Base-by-base conservation (phyloP, 1,140 invertebrate species). In the Cecropterus lyciades region DNA sequence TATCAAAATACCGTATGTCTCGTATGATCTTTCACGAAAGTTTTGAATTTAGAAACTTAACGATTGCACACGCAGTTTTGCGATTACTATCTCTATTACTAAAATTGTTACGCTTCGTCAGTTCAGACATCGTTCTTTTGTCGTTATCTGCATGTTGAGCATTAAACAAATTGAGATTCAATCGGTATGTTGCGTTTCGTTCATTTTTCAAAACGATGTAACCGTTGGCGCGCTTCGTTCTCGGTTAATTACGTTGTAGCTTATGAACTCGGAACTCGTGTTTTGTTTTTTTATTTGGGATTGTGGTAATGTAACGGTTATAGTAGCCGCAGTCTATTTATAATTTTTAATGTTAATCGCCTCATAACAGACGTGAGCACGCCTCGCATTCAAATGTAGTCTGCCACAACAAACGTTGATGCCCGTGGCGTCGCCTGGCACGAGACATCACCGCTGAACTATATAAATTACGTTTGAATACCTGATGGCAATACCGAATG, bases 11-110 rank as follows among this genome's bases (percentile, higher is more conserved):
- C 30, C 5, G 20, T 20, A 5, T 20, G 20, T 48, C n/a, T 51
- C 11, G 27, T 30, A 9, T 53, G 51, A 53, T 52, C 49, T 52
- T 52, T 40, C 16, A 49, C 59, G 59, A 62, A 62, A 62, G 59
- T 49, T 40, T 60, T 16, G 27, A 60, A 43, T 17, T 40, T 49
- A 62, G 57, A 62, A 62, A 62, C 40, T 62, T 49, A 30, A 48
- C 16, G 45, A 49, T 62, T 62, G 30, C 15, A 27, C 46, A 27
- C 45, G 33, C 7, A 56, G 53, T 42, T 55, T 42, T 40, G 53
- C 37, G 53, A 56, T 56, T 56, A 56, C 33, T 56, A n/a, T 43
- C 53, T 56, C 37, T 43, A 42, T 56, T 40, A 56, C 37, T 43
- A 56, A 56, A 56, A 42, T 42, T 24, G 33, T 42, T 56, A 56